These are phyloP conservation scores for Cheirogaleus major DNA, from an alignment of 2,797 vertebrate genomes.

Conservation along the genomic window DNA sequence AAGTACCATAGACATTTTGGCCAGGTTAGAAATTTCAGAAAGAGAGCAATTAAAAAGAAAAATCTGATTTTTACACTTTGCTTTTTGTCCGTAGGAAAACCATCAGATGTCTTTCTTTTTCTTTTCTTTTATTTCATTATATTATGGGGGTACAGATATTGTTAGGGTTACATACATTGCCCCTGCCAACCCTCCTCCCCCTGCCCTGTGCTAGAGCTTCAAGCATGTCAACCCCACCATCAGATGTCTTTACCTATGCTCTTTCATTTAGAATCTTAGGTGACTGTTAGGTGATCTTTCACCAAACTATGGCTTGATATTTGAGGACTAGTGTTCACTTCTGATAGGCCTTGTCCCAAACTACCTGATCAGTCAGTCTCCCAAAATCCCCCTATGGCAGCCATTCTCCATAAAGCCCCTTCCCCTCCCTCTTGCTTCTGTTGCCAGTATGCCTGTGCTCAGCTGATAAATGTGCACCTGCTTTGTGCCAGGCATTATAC, in stretches of 20 bases:
- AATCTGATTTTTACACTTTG: neutral
- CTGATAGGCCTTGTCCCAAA: neutral
- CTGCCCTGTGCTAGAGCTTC: too few relatives aligned
- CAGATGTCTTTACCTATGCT: neutral
- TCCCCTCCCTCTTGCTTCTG: neutral
- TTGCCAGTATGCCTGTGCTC: neutral
- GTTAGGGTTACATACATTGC: too few relatives aligned
- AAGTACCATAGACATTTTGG: neutral
- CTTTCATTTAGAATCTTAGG: neutral
- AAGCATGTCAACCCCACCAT: neutral
- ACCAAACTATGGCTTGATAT: neutral
- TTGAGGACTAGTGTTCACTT: neutral
- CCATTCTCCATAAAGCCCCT: neutral
- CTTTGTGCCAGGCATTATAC: neutral
- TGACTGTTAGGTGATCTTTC: neutral
- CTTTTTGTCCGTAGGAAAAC: neutral
- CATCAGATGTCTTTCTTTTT: neutral
- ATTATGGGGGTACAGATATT: too few relatives aligned
- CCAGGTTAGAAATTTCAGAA: conserved; percentile 3
- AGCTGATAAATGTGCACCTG: neutral
- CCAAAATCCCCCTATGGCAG: neutral
- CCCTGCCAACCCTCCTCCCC: too few relatives aligned
- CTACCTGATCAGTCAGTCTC: rapidly evolving
- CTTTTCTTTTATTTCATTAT: too few relatives aligned
- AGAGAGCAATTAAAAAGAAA: neutral